Percentiles rank a stretch among this genome's conserved stretches.
Conservation (phyloP, 2,797 vertebrate genomes). For the Artibeus lituratus region DNA sequence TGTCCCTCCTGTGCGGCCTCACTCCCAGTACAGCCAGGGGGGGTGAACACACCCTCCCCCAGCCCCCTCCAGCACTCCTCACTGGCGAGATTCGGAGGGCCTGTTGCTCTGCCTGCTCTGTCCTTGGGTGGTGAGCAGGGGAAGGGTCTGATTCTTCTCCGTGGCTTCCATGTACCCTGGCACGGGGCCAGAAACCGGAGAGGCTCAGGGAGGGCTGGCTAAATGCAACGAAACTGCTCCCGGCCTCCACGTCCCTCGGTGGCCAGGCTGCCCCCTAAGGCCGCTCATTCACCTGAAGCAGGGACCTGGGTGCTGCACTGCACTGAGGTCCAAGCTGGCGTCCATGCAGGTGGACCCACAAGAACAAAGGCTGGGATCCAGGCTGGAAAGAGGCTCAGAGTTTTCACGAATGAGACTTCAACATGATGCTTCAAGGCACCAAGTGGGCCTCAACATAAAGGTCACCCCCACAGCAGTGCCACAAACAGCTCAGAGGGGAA, state of each 20-base stretch:
- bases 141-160: neutral
- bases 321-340: neutral
- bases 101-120: neutral
- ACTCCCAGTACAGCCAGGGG: fast-evolving
- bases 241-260: fast-evolving
- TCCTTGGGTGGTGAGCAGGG: neutral
- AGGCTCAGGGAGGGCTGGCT: neutral
- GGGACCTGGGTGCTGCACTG: neutral
- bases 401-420: neutral
- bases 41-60: too few species aligned
- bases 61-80: neutral
- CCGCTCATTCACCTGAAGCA: neutral
- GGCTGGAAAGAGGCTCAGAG: neutral
- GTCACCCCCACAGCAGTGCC: too few species aligned
- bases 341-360: neutral
- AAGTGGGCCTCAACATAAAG: neutral
- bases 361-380: neutral
- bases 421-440: neutral
- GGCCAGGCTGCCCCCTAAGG: neutral
- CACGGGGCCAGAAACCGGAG: neutral
- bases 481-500: neutral
- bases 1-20: neutral
- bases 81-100: neutral
- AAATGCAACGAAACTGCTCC: neutral
- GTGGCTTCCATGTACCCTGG: neutral